These are phyloP conservation scores for Acipenser transmontanus DNA, from an alignment of 2,797 vertebrate genomes.

Conservation along the genomic window DNA sequence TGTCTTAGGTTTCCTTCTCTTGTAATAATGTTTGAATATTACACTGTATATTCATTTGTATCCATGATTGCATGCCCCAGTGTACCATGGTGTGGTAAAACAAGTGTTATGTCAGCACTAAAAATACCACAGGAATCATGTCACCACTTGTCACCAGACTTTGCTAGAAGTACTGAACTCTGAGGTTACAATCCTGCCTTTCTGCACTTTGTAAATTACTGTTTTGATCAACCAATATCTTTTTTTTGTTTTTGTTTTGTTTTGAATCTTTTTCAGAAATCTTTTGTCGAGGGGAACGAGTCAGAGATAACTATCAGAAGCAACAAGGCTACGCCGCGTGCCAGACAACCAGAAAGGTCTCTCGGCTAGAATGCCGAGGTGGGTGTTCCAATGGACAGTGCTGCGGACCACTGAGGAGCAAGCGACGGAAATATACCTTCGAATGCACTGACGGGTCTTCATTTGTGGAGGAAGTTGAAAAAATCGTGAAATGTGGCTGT, in stretches of 20 bases:
- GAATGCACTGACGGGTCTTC: constrained; percentile 96
- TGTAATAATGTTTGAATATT: too few species aligned
- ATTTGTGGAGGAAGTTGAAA: constrained; percentile 95
- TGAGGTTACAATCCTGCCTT: too few species aligned
- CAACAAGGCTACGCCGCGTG: constrained; percentile 97
- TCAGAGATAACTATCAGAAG: constrained; percentile 95
- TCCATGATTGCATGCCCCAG: background rate
- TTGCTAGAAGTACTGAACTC: too few species aligned
- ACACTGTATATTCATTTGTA: too few species aligned
- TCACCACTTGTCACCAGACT: too few species aligned
- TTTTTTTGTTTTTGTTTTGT: constrained; percentile 13
- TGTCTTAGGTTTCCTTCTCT: too few species aligned
- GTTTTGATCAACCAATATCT: too few species aligned
- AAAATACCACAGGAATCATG: too few species aligned
- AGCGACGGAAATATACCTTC: constrained; percentile 96
- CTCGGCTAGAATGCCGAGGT: constrained; percentile 87
- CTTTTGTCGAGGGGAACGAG: constrained; percentile 93
- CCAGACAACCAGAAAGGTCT: constrained; percentile 97
- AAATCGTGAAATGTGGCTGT: constrained; percentile 95
- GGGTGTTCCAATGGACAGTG: constrained; percentile 77
- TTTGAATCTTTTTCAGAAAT: constrained; percentile 66
- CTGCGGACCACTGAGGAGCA: constrained; percentile 88
- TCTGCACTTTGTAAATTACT: too few species aligned
- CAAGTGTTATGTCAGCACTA: background rate
- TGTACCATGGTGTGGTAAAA: background rate